These are phyloP conservation scores for Sanderia malayensis DNA, from an alignment of 30 jellyfish, hydroid and myxozoan species.

Conservation along the genomic window DNA sequence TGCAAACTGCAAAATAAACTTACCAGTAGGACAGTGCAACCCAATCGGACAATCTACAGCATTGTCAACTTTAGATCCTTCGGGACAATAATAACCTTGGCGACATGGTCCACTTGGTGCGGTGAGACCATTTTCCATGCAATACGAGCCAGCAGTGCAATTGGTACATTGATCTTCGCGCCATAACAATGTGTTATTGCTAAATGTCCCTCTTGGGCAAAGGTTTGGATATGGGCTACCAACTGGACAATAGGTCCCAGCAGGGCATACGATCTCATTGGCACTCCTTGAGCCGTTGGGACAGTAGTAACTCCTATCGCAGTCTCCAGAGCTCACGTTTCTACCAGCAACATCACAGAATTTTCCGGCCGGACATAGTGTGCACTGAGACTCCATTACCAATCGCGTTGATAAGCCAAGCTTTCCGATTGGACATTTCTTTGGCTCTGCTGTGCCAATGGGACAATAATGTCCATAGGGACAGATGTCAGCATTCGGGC, in stretches of 20 bases:
- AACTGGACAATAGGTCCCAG: slow-evolving; percentile 89
- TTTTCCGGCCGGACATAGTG: slow-evolving; percentile 88
- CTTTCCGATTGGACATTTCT: slow-evolving; percentile 82
- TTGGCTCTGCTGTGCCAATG: slow-evolving; percentile 84
- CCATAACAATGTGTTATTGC: slow-evolving; percentile 63
- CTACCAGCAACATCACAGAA: slow-evolving; percentile 87
- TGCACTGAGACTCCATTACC: slow-evolving; percentile 58
- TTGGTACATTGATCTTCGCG: slow-evolving; percentile 66
- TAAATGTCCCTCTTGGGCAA: slow-evolving; percentile 90
- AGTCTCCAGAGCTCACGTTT: slow-evolving; percentile 66
- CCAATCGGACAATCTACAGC: slow-evolving; percentile 90
- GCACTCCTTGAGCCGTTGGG: slow-evolving; percentile 92
- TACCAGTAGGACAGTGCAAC: slow-evolving; percentile 93
- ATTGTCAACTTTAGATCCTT: slow-evolving; percentile 68
- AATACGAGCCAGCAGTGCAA: slow-evolving; percentile 82
- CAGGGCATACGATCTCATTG: slow-evolving; percentile 80
- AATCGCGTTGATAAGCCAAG: slow-evolving; percentile 74
- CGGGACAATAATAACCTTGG: slow-evolving; percentile 95
- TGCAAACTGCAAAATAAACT: no score
- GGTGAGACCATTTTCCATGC: slow-evolving; percentile 79
- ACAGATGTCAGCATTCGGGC: slow-evolving; percentile 83
- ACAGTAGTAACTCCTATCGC: slow-evolving; percentile 85
- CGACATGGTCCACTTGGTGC: slow-evolving; percentile 90
- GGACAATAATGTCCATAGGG: slow-evolving; percentile 96
- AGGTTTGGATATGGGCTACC: slow-evolving; percentile 80